These are phyloP conservation scores for Lasioglossum vierecki DNA, from an alignment of 2,888 invertebrate genomes.

Conservation along the genomic window DNA sequence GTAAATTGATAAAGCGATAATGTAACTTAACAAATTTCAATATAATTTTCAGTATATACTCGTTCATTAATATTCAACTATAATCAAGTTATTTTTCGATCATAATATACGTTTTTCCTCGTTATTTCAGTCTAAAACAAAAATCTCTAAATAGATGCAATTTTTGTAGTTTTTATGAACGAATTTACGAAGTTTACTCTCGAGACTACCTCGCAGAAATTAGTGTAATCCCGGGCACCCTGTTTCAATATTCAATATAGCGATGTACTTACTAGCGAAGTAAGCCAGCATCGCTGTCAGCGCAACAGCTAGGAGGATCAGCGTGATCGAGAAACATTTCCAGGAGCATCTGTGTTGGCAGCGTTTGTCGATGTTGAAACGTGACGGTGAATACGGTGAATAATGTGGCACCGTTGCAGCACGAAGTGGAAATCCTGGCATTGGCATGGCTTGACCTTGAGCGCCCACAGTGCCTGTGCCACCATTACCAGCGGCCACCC, in stretches of 20 bases:
- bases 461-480: constrained; percentile 87
- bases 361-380: constrained; percentile 97
- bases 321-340: constrained; percentile 97
- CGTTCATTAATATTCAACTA: not conserved
- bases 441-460: constrained; percentile 91
- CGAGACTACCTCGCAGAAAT: not conserved
- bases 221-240: not conserved
- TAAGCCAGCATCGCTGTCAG: constrained; percentile 97
- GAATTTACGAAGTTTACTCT: not conserved
- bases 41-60: not conserved
- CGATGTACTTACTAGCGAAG: constrained; percentile 92
- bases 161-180: not conserved
- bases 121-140: no score
- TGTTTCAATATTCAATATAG: not conserved
- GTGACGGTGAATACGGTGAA: constrained; percentile 95
- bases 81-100: not conserved
- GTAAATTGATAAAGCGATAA: constrained; percentile 1
- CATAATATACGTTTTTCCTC: not conserved
- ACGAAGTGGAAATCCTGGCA: constrained; percentile 94
- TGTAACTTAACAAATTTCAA: not conserved
- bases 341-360: constrained; percentile 97
- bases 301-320: constrained; percentile 95
- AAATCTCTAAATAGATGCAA: not conserved
- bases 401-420: constrained; percentile 91
- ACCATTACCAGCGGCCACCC: constrained; percentile 84